These are phyloP conservation scores for Cynodonichthys magdalenae DNA, from an alignment of 2,797 vertebrate species.

Conservation along the genomic window DNA sequence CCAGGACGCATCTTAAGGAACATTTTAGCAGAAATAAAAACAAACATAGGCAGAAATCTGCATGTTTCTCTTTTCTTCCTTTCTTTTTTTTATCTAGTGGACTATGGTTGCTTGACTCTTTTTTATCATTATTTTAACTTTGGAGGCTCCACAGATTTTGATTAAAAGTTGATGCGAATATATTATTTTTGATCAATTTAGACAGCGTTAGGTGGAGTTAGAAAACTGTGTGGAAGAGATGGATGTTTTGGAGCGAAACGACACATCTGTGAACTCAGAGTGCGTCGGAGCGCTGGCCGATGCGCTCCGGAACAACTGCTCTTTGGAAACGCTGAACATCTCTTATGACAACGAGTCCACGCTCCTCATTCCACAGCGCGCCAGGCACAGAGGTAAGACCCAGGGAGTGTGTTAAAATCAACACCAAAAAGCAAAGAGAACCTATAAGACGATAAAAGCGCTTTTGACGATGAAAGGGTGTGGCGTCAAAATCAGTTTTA, in stretches of 20 bases:
- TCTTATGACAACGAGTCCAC: conserved; percentile 71
- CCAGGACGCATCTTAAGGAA: conserved; percentile 6
- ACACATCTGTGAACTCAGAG: conserved; percentile 53
- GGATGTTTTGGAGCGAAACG: conserved; percentile 68
- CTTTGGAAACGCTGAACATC: conserved; percentile 63
- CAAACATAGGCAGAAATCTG: neutral
- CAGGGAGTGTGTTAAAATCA: no score
- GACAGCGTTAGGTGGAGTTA: neutral
- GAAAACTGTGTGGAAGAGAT: conserved; percentile 43
- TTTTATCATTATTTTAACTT: neutral
- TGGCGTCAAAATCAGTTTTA: no score
- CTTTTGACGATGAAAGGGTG: no score
- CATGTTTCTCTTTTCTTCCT: neutral
- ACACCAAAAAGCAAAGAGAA: no score
- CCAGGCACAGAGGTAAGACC: conserved; percentile 71
- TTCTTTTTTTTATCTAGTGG: neutral
- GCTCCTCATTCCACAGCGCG: conserved; percentile 37
- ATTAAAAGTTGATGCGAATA: conserved; percentile 4
- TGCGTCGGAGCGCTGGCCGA: conserved; percentile 61
- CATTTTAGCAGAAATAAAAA: neutral
- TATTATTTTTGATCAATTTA: neutral
- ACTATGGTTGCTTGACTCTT: conserved; percentile 31
- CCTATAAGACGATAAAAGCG: no score
- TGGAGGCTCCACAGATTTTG: neutral
- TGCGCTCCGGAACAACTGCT: conserved; percentile 58